phyloP scores from a whole-genome alignment of 2,888 invertebrate species.

The Eucera pruinosa region DNA sequence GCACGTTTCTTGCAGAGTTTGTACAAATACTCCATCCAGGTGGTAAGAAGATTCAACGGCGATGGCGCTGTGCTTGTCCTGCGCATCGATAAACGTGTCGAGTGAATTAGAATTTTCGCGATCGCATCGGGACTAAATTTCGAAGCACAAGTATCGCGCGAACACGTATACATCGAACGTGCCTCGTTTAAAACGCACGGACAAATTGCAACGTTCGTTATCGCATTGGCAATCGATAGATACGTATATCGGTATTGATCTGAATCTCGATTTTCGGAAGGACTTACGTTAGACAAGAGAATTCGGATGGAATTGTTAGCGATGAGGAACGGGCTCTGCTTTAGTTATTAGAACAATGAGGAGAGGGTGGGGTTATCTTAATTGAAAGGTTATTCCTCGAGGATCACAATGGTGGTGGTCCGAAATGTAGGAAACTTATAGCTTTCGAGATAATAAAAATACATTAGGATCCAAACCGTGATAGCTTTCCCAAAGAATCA shows the following conservation, averaged over 20 bases:
- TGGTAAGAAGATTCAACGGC: slow-evolving; percentile 98
- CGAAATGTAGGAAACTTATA: no score
- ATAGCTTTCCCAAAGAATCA: no score
- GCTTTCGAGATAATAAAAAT: no score
- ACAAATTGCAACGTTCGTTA: slow-evolving; percentile 3
- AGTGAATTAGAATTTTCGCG: slow-evolving; percentile 40
- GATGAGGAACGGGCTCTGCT: slow-evolving; percentile 4
- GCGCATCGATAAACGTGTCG: slow-evolving; percentile 53
- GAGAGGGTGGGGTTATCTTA: no score
- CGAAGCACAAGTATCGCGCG: no score
- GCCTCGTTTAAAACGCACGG: slow-evolving; percentile 1
- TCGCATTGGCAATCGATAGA: background rate
- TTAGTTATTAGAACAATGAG: no score
- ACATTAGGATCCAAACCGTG: no score
- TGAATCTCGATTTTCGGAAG: slow-evolving; percentile 1
- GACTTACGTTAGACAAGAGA: background rate
- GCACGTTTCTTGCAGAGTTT: slow-evolving; percentile 91
- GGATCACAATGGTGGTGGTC: no score
- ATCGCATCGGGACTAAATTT: no score
- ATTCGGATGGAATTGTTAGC: background rate
- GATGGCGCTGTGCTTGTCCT: slow-evolving; percentile 98
- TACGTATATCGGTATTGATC: background rate
- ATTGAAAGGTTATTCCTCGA: no score
- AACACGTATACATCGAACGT: no score
- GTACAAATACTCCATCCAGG: slow-evolving; percentile 94